Evolutionary conservation across 1,140 invertebrate genomes (phyloP), one percentile per base, ranked within the genome.

Genomic region (Lethrus apterus): DNA sequence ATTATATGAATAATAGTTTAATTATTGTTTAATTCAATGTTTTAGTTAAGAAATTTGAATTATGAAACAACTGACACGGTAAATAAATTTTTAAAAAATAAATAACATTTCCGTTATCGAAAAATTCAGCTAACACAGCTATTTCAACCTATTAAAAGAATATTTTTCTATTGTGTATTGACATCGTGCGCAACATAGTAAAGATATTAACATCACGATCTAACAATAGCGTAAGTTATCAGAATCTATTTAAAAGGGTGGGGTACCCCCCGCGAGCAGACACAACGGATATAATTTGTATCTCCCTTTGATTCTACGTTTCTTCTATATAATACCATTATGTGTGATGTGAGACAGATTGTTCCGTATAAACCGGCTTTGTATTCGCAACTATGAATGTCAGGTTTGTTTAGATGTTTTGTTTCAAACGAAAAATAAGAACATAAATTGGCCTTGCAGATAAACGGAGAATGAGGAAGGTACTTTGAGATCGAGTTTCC

Each of bases 351-450:
- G 36, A 46, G 32, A 46, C 32, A n/a, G n/a, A n/a, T n/a, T n/a
- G n/a, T n/a, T n/a, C n/a, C n/a, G n/a, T n/a, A n/a, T n/a, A 47
- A 41, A 47, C 45, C 34, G 45, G 34, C 45, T 47, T 47, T 47
- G 26, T 45, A 35, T 47, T 41, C 11, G 29, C 43, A 33, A 36
- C 44, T 30, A 40, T 40, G 36, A 47, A 47, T 47, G 34, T 35
- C 15, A 31, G n/a, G 14, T 26, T 35, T 46, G 32, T 46, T 46
- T 46, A 46, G 32, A 24, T 38, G 44, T 46, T 38, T 46, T 38
- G 44, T 26, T 17, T 38, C 21, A 15, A 10, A 13, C 30, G 21
- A 47, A 47, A 47, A 47, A 40, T 47, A 5, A 17, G 34, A 38
- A 40, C 40, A 47, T 47, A 47, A 47, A 47, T 47, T 40, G 45